phyloP scores from a whole-genome alignment of 2,888 invertebrate genomes.

The Neoitamus cyanurus region DNA sequence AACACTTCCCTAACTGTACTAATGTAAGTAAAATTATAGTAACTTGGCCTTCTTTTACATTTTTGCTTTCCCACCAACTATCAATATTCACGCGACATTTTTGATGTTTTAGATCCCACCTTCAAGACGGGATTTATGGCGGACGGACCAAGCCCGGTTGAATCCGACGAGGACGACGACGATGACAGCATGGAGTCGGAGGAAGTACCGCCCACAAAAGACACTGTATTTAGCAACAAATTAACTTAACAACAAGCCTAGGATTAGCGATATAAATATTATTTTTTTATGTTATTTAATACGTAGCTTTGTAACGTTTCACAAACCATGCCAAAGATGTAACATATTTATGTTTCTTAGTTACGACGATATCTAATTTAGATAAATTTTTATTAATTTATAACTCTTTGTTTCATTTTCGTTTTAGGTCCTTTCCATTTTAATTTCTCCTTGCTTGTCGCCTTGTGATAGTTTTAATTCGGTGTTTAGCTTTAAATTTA shows the following conservation, averaged over 20 bases:
- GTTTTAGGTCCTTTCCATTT: neutral
- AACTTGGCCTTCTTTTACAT: neutral
- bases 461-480: neutral
- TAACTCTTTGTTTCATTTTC: constrained; percentile 39
- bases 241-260: constrained; percentile 41
- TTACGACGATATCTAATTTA: constrained; percentile 33
- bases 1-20: constrained; percentile 29
- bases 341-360: constrained; percentile 51
- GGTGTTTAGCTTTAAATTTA: neutral
- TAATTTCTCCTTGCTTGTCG: neutral
- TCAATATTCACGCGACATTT: neutral
- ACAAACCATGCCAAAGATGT: constrained; percentile 56
- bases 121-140: constrained; percentile 57
- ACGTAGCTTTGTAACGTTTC: constrained; percentile 27
- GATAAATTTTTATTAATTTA: constrained; percentile 47
- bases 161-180: constrained; percentile 51
- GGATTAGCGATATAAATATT: constrained; percentile 16
- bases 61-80: neutral
- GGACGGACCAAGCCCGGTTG: constrained; percentile 55
- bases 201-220: constrained; percentile 48
- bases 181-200: constrained; percentile 40
- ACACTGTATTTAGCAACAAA: constrained; percentile 49
- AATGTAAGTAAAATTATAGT: constrained; percentile 30
- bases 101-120: constrained; percentile 57
- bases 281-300: constrained; percentile 24